phyloP scores from a whole-genome alignment of 1,140 invertebrate genomes.

The Scaptomyza hsui region DNA sequence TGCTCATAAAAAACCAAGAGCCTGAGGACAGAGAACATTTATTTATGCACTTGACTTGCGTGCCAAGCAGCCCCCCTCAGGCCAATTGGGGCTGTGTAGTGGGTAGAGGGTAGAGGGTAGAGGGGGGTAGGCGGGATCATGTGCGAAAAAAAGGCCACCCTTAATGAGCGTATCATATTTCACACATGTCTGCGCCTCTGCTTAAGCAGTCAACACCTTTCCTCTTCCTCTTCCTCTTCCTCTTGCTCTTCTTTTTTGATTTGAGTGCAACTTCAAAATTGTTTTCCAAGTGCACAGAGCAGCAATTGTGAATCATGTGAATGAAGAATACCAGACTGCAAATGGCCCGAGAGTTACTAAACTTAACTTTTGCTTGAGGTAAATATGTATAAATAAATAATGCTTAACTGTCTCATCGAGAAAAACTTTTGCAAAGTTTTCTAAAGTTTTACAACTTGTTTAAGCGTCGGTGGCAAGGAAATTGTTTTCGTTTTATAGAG shows the following conservation, averaged over 20 bases:
- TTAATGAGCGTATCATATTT: conserved; percentile 78
- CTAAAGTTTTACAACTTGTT: conserved; percentile 4
- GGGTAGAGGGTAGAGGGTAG: neutral
- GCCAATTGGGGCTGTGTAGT: conserved; percentile 1
- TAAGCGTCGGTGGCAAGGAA: conserved; percentile 6
- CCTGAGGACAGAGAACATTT: conserved; percentile 44
- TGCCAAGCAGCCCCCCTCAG: conserved; percentile 18
- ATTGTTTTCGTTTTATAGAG: neutral
- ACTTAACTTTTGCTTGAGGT: conserved; percentile 2
- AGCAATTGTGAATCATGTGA: neutral
- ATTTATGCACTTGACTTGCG: conserved; percentile 78
- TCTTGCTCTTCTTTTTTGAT: conserved; percentile 4
- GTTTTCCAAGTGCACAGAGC: conserved; percentile 45
- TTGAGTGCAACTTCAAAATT: conserved; percentile 46
- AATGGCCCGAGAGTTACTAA: conserved; percentile 1
- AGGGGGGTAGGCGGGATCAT: neutral
- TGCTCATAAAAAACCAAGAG: conserved; percentile 42
- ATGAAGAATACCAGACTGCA: neutral
- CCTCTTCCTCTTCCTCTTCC: neutral
- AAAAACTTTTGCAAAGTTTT: conserved; percentile 1
- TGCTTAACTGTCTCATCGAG: conserved; percentile 11
- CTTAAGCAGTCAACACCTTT: conserved; percentile 58
- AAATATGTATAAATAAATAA: conserved; percentile 34
- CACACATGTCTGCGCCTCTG: conserved; percentile 57
- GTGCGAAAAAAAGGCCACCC: conserved; percentile 24